These are phyloP conservation scores for Orestias chungarensis DNA, from an alignment of 2,797 vertebrate genomes.

Conservation along the genomic window DNA sequence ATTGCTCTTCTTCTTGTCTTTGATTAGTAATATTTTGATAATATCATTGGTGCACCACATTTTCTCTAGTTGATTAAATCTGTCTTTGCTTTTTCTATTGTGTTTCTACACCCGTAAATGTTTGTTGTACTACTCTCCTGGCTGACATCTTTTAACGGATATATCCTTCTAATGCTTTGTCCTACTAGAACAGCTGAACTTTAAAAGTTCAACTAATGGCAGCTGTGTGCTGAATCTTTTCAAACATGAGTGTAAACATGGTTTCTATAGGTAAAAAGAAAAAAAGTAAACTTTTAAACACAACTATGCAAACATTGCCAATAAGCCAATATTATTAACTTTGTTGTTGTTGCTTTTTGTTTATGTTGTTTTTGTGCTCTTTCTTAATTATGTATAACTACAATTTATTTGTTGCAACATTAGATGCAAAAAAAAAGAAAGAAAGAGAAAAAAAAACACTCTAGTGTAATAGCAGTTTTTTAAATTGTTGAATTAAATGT, in stretches of 20 bases:
- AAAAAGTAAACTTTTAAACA: background rate
- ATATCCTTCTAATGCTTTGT: background rate
- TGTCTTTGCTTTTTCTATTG: background rate
- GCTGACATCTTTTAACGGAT: background rate
- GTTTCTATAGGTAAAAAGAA: background rate
- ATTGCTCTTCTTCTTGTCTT: background rate
- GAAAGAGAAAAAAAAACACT: background rate
- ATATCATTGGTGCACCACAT: background rate
- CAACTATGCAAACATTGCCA: background rate
- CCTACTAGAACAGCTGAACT: background rate
- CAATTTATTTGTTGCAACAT: background rate
- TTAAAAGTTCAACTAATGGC: background rate
- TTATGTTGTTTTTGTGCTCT: background rate
- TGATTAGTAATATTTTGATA: background rate
- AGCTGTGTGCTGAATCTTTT: background rate
- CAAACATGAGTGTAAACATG: background rate
- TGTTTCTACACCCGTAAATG: background rate
- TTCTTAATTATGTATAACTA: no score
- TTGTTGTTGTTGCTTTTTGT: no score
- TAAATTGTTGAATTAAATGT: background rate
- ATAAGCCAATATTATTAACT: constrained; percentile 7
- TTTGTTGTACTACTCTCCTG: background rate
- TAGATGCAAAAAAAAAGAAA: background rate
- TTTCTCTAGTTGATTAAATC: background rate
- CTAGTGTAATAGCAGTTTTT: background rate